Evolutionary conservation across 1,140 invertebrate species (phyloP).

Genomic region (Sinonovacula constricta): DNA sequence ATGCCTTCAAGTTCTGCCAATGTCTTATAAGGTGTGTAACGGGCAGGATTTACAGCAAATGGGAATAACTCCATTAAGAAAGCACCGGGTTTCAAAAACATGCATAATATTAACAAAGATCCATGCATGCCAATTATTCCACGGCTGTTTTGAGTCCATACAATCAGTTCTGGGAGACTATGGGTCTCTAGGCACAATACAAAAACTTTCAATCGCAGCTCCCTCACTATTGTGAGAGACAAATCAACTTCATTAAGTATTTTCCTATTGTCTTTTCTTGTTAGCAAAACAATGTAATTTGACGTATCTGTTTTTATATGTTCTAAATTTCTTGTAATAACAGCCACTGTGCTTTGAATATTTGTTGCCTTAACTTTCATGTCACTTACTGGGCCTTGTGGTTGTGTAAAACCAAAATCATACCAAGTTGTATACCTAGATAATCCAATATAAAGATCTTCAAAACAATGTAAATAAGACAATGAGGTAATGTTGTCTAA

Average conservation of each 20-base stretch:
- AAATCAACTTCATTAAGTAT: slow-evolving; percentile 80
- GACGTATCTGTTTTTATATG: slow-evolving; percentile 23
- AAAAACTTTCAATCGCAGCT: slow-evolving; percentile 68
- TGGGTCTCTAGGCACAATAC: slow-evolving; percentile 71
- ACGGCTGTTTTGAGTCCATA: slow-evolving; percentile 67
- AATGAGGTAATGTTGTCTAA: not conserved
- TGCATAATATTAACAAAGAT: slow-evolving; percentile 93
- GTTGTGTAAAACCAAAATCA: slow-evolving; percentile 80
- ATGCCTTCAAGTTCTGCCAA: slow-evolving; percentile 72
- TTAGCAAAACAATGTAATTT: slow-evolving; percentile 75
- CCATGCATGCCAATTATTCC: slow-evolving; percentile 98
- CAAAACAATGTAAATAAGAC: slow-evolving; percentile 78
- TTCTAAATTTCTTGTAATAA: slow-evolving; percentile 55
- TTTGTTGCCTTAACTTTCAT: slow-evolving; percentile 47
- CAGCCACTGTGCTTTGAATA: slow-evolving; percentile 55
- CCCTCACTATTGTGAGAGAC: slow-evolving; percentile 62
- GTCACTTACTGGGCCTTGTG: slow-evolving; percentile 77
- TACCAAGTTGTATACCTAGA: slow-evolving; percentile 79
- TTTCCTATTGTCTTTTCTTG: slow-evolving; percentile 78
- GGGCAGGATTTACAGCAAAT: slow-evolving; percentile 78
- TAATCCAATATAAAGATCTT: slow-evolving; percentile 76
- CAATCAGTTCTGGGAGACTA: slow-evolving; percentile 74
- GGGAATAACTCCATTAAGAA: slow-evolving; percentile 94
- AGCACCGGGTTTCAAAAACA: slow-evolving; percentile 97
- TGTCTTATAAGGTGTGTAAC: slow-evolving; percentile 80